Conservation (phyloP, 2,113 vertebrate species). For the Neogobius melanostomus region DNA sequence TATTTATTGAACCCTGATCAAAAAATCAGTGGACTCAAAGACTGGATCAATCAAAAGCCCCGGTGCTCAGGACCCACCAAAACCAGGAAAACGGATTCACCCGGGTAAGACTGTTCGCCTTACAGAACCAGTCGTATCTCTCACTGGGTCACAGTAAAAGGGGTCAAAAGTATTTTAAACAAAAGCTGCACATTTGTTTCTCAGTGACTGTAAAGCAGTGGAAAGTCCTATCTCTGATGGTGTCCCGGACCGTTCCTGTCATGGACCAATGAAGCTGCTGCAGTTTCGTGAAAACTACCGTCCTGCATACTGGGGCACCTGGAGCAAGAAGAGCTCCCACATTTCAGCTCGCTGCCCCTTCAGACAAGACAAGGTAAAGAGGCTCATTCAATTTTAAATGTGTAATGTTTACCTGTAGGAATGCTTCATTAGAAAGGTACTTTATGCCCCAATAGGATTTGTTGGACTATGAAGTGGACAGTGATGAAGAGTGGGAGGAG, state of each 20-base stretch:
- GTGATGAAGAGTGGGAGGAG: constrained; percentile 98
- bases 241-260: constrained; percentile 78
- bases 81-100: constrained; percentile 19
- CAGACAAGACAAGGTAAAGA: constrained; percentile 82
- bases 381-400: not conserved
- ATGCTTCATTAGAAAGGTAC: not conserved
- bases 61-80: constrained; percentile 80
- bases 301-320: constrained; percentile 97
- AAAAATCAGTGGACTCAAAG: constrained; percentile 73
- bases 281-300: constrained; percentile 93
- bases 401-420: not conserved
- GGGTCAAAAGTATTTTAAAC: not conserved
- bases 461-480: constrained; percentile 96
- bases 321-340: constrained; percentile 82
- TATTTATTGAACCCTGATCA: constrained; percentile 75
- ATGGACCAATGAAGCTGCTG: constrained; percentile 91
- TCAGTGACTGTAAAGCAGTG: constrained; percentile 77
- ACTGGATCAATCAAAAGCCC: constrained; percentile 80
- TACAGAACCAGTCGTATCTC: not conserved
- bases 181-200: not conserved
- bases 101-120: constrained; percentile 47
- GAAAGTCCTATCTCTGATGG: constrained; percentile 71
- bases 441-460: constrained; percentile 71
- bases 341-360: constrained; percentile 86
- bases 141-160: not conserved